Evolutionary conservation across 2,888 invertebrate genomes (phyloP).

Genomic region (Pyrrhosoma nymphula): DNA sequence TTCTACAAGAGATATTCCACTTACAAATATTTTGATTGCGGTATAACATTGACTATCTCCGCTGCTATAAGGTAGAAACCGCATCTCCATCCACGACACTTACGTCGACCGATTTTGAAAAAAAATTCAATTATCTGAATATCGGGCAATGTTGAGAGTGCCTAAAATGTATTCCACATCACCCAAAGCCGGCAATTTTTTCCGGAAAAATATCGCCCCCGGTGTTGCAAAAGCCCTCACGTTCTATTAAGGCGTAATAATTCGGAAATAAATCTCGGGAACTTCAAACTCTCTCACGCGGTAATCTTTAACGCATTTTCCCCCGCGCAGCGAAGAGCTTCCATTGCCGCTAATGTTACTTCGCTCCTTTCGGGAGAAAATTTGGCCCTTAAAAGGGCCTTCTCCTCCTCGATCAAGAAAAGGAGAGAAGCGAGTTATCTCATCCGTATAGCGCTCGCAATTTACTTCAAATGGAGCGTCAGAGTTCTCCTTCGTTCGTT

Average conservation of each 20-base stretch:
- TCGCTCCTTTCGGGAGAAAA: not conserved
- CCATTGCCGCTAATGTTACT: not conserved
- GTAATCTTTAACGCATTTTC: conserved; percentile 39
- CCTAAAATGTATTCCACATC: not conserved
- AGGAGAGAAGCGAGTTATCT: not conserved
- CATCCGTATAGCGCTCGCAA: not conserved
- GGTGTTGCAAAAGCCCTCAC: not conserved
- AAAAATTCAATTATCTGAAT: not conserved
- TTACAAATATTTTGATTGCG: no score
- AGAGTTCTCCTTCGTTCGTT: not conserved
- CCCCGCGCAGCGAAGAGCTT: not conserved
- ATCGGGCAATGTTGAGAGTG: not conserved
- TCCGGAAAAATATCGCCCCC: not conserved
- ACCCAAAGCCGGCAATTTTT: not conserved
- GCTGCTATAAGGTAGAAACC: no score
- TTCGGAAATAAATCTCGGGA: not conserved
- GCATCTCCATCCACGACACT: not conserved
- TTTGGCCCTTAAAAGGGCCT: not conserved
- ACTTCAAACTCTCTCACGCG: not conserved
- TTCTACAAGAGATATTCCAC: no score
- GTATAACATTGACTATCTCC: no score
- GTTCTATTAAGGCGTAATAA: not conserved
- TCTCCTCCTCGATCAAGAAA: no score
- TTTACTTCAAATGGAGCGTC: conserved; percentile 45
- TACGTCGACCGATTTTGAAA: not conserved